Evolutionary conservation across 2,888 invertebrate genomes (phyloP), one percentile per base, ranked within the genome.

Genomic region (Xestia ashworthii): DNA sequence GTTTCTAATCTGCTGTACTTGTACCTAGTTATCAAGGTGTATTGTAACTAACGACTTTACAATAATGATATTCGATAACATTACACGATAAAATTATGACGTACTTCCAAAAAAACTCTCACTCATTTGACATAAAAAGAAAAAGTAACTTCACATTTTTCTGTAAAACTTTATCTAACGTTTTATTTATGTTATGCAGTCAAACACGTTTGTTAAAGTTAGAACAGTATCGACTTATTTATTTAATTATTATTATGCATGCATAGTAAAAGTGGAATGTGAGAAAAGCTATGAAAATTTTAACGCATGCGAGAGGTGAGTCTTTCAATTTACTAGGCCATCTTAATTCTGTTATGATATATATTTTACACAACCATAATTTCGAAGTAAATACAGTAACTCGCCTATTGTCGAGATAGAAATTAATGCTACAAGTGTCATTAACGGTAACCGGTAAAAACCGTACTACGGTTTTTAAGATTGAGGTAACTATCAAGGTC

Each of bases 401-500:
- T 55, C n/a, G 16, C 38, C 32, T 38, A 81, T 71, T 81, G 67
- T 55, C 14, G 53, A 62, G 32, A 25, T 44, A 71, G 22, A 73
- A 72, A 71, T 74, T 50, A 81, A 76, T 65, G 65, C 50, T 71
- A 67, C 48, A 48, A 55, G 38, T 71, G 25, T 46, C 48, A 32
- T 73, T 81, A 87, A 87, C 87, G 78, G 84, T 87, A 67, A 67
- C 58, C 22, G 70, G 25, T 76, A 60, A 60, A 60, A 58, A 32
- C 25, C 32, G 32, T 60, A 60, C 60, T 9, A 81, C 85, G 65
- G 87, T 84, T 84, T 72, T 48, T 53, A 55, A 76, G 58, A 77
- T 76, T 80, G 9, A 67, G 55, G 22, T 77, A 68, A 67, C 73
- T 53, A 84, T 84, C 87, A 84, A 80, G 84, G 87, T 80, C 81